Conservation (phyloP, 2,888 invertebrate genomes). For the Caradrina clavipalpis region DNA sequence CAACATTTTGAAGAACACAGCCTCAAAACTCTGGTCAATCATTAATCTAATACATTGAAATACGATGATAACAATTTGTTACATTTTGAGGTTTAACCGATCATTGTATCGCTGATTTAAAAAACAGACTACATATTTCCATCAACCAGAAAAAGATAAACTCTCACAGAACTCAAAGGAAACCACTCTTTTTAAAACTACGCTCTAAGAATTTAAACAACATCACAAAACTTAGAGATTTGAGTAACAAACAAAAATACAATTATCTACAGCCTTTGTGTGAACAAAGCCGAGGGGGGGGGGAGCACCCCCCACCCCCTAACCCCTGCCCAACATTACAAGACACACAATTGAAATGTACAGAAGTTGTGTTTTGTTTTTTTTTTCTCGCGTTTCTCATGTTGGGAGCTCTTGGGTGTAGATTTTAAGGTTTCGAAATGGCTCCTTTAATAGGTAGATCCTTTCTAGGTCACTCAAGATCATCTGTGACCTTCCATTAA, state of each 20-base stretch:
- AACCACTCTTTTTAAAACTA: background rate
- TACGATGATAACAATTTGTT: no score
- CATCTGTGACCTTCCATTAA: no score
- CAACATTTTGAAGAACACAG: no score
- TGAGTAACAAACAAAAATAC: conserved; percentile 26
- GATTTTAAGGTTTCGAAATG: no score
- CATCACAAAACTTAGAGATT: conserved; percentile 9
- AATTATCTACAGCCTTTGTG: conserved; percentile 22
- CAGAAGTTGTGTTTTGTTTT: conserved; percentile 4
- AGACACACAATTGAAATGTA: conserved; percentile 6
- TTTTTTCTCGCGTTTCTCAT: background rate
- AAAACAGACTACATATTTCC: background rate
- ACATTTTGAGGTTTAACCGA: no score
- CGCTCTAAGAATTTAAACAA: conserved; percentile 11
- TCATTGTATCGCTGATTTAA: no score
- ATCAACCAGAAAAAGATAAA: background rate
- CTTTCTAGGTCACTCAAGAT: no score
- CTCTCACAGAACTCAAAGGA: background rate
- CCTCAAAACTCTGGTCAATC: no score
- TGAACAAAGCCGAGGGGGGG: background rate
- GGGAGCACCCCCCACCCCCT: background rate
- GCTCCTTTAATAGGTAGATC: no score
- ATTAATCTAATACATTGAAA: no score
- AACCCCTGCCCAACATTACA: background rate
- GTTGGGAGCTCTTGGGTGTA: no score